Evolutionary conservation across 2,797 vertebrate species (phyloP).

Genomic region (Telmatherina bonti): DNA sequence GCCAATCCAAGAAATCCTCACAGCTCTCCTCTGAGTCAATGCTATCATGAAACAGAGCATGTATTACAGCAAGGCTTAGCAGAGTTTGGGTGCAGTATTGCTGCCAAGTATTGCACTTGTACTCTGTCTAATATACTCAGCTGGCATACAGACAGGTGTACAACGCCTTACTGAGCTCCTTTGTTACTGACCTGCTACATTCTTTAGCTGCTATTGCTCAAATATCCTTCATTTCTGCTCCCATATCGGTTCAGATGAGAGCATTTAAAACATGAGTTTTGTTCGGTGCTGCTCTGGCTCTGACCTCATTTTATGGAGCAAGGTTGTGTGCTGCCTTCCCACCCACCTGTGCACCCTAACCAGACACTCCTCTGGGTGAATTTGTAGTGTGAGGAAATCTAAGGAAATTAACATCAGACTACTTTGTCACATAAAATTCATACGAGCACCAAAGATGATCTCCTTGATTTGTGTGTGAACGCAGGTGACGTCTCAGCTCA

Average conservation of each 20-base stretch:
- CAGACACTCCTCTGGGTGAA: slow-evolving; percentile 27
- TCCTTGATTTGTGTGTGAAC: slow-evolving; percentile 18
- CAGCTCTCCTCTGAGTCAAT: slow-evolving; percentile 35
- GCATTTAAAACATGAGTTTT: slow-evolving; percentile 10
- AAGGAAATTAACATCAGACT: slow-evolving; percentile 60
- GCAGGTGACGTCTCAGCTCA: slow-evolving; percentile 19
- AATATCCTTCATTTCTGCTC: slow-evolving; percentile 14
- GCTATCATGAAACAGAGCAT: neutral
- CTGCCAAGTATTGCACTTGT: neutral
- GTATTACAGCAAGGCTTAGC: neutral
- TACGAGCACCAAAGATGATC: slow-evolving; percentile 27
- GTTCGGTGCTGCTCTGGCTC: slow-evolving; percentile 20
- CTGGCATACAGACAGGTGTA: neutral
- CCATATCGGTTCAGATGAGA: slow-evolving; percentile 11
- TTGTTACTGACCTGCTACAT: slow-evolving; percentile 6
- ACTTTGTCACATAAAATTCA: slow-evolving; percentile 37
- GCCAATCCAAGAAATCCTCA: slow-evolving; percentile 34
- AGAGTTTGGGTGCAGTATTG: neutral
- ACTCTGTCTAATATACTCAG: neutral
- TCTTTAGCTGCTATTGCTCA: slow-evolving; percentile 22
- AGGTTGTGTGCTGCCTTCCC: slow-evolving; percentile 24
- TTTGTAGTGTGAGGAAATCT: slow-evolving; percentile 37
- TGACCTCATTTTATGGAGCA: slow-evolving; percentile 48
- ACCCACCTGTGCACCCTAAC: too few relatives aligned
- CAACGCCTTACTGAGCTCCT: neutral